Evolutionary conservation across 2,113 vertebrate species (phyloP).

Genomic region (Catagonus wagneri): DNA sequence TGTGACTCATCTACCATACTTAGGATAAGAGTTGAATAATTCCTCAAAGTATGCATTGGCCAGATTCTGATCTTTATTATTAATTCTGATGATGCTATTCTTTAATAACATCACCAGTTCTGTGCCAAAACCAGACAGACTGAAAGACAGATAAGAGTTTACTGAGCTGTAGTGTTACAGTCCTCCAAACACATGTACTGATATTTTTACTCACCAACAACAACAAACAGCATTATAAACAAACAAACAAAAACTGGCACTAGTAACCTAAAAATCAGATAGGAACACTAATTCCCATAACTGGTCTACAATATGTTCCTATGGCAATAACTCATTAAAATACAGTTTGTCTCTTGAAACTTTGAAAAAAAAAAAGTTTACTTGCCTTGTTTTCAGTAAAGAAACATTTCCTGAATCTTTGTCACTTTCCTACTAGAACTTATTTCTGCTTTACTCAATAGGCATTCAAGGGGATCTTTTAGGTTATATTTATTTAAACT

Average conservation of each 20-base stretch:
- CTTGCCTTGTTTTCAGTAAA: background rate
- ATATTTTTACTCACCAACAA: slow-evolving; percentile 41
- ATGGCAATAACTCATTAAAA: slow-evolving; percentile 33
- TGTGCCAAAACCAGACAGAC: background rate
- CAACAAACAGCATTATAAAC: background rate
- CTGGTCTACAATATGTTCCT: background rate
- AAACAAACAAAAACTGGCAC: background rate
- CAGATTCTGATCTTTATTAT: background rate
- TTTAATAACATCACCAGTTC: background rate
- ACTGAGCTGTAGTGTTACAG: background rate
- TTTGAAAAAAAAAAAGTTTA: background rate
- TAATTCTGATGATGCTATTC: background rate
- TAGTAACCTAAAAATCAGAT: slow-evolving; percentile 19
- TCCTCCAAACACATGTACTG: background rate
- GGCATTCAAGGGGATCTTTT: background rate
- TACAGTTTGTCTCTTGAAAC: background rate
- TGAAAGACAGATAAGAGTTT: background rate
- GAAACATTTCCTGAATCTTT: background rate
- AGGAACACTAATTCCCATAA: background rate
- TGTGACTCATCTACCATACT: background rate
- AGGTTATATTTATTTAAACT: background rate
- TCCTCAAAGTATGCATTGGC: background rate
- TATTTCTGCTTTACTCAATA: background rate
- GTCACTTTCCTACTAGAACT: background rate
- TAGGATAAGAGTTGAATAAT: background rate